A percentile compares a stretch with the other conserved stretches of the same genome.
Evolutionary conservation across 2,888 invertebrate species (phyloP).

Genomic region (Aradus depressus): DNA sequence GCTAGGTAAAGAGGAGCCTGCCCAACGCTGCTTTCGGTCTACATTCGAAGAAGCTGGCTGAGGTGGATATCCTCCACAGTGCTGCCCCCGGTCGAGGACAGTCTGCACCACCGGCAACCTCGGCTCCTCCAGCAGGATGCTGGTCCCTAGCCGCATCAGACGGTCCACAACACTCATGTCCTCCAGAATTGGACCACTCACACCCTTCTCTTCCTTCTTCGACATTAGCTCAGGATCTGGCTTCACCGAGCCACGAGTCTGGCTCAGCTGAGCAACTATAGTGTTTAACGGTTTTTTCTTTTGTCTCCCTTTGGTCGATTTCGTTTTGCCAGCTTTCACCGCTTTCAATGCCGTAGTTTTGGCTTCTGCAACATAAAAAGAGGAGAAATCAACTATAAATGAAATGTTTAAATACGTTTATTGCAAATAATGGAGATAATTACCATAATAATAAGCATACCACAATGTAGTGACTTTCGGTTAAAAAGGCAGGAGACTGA

Average conservation of each 20-base stretch:
- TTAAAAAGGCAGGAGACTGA: too few relatives aligned
- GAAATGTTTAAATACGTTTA: too few relatives aligned
- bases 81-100: not conserved
- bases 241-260: not conserved
- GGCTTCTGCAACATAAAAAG: too few relatives aligned
- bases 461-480: too few relatives aligned
- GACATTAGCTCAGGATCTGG: not conserved
- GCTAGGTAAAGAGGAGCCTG: not conserved
- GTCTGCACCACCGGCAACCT: not conserved
- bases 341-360: too few relatives aligned
- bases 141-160: conserved; percentile 32
- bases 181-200: conserved; percentile 5
- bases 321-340: too few relatives aligned
- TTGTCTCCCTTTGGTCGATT: not conserved
- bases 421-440: too few relatives aligned
- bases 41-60: too few relatives aligned
- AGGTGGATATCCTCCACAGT: too few relatives aligned
- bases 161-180: conserved; percentile 25
- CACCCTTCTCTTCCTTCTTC: not conserved
- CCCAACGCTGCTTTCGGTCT: not conserved
- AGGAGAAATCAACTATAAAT: too few relatives aligned
- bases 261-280: conserved; percentile 8
- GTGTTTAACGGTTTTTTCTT: conserved; percentile 11
- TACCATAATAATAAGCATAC: too few relatives aligned
- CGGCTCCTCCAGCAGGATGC: conserved; percentile 30